These are phyloP conservation scores for Arenicola marina DNA, from an alignment of 2,888 invertebrate genomes.

Conservation along the genomic window DNA sequence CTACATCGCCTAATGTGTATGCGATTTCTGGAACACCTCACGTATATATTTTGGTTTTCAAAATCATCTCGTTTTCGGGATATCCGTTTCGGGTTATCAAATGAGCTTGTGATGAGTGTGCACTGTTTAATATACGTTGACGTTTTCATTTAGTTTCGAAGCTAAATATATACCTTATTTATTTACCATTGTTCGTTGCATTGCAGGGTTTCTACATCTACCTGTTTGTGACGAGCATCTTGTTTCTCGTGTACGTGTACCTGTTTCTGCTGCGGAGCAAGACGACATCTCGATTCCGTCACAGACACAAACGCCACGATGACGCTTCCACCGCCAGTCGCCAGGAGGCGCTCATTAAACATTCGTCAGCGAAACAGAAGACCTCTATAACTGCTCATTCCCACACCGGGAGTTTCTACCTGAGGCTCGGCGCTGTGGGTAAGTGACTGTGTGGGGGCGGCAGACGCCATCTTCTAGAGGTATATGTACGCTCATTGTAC, in stretches of 20 bases:
- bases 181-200: no score
- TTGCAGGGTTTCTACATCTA: conserved; percentile 56
- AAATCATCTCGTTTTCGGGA: no score
- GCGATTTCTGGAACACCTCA: no score
- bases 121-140: no score
- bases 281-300: neutral
- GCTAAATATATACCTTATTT: no score
- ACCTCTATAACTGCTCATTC: conserved; percentile 6
- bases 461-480: no score
- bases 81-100: no score
- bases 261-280: conserved; percentile 41
- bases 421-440: conserved; percentile 51
- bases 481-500: no score
- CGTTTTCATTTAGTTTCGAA: neutral
- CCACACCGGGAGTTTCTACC: conserved; percentile 55
- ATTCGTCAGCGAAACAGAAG: neutral
- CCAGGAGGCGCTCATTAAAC: neutral
- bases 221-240: conserved; percentile 45
- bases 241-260: conserved; percentile 53
- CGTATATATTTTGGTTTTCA: no score
- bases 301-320: neutral
- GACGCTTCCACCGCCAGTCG: neutral
- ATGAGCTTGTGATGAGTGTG: no score
- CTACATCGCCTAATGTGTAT: no score
- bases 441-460: no score